Base-by-base conservation (phyloP, 1,140 invertebrate species). In the Brachionus calyciflorus region DNA sequence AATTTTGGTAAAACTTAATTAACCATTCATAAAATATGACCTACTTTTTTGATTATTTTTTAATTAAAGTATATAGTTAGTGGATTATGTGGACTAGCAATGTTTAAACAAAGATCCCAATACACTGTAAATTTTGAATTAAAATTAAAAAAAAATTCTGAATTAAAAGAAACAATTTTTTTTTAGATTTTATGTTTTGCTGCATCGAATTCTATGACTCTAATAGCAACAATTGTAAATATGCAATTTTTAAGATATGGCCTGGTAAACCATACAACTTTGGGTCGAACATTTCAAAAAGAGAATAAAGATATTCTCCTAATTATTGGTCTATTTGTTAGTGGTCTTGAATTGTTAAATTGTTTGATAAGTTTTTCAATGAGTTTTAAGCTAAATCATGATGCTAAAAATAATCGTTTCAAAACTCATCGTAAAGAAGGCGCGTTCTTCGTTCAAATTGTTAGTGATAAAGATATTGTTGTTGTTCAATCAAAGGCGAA, bases 151-250 rank as follows among this genome's bases (percentile, higher is more conserved):
- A 24, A 12, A 37, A 1, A 63, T 21, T 60, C 41, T 77, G 2
- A 26, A n/a, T 12, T 60, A 24, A 30, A 30, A n/a, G n/a, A n/a
- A n/a, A n/a, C n/a, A n/a, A 55, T 77, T 14, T n/a, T 33, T 21
- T 69, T 70, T 10, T 81, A 86, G 85, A 86, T 86, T 75, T 82
- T 85, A 82, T 85, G 84, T 65, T 86, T 84, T 78, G 83, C 83
- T 10, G 85, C 84, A 0, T 83, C 83, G 55, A 82, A 82, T 17
- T 81, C 85, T 28, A 84, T 85, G 26, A 85, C 84, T 48, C 79
- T 86, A 80, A 84, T 86, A 26, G 82, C 82, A 40, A 81, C 82
- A 1, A 81, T 85, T 24, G 84, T 86, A 63, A 85, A 83, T 77
- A 86, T 86, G 51, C 85, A 86, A 78, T 81, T 86, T 76, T 80